phyloP scores from a whole-genome alignment of 2,797 vertebrate species.

The Catamblyrhynchus diadema region DNA sequence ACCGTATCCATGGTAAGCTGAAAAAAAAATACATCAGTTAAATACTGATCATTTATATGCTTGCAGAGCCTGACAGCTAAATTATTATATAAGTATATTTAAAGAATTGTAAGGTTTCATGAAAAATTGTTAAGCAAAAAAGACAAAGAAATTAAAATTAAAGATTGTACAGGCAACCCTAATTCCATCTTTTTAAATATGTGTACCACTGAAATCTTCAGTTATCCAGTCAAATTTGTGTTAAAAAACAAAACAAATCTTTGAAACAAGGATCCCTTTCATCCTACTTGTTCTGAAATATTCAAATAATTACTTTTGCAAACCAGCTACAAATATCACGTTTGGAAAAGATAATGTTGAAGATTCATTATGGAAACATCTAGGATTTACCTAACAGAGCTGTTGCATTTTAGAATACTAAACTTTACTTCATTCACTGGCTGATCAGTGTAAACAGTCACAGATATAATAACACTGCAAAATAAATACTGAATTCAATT shows the following conservation, averaged over 20 bases:
- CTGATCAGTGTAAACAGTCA: neutral
- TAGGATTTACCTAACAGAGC: neutral
- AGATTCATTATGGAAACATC: neutral
- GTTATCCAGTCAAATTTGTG: neutral
- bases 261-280: neutral
- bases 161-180: neutral
- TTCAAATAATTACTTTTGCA: neutral
- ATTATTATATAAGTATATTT: neutral
- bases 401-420: neutral
- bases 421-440: neutral
- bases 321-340: neutral
- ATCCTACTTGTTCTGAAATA: neutral
- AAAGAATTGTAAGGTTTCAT: neutral
- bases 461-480: neutral
- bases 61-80: neutral
- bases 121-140: neutral
- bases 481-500: neutral
- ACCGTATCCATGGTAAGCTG: constrained; percentile 82
- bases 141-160: neutral
- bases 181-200: neutral
- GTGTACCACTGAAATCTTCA: neutral
- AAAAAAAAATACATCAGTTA: neutral
- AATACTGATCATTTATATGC: neutral
- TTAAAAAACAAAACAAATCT: neutral
- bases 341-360: neutral